Base-by-base conservation (phyloP, 2,797 vertebrate species). In the Otolemur crassicaudatus region DNA sequence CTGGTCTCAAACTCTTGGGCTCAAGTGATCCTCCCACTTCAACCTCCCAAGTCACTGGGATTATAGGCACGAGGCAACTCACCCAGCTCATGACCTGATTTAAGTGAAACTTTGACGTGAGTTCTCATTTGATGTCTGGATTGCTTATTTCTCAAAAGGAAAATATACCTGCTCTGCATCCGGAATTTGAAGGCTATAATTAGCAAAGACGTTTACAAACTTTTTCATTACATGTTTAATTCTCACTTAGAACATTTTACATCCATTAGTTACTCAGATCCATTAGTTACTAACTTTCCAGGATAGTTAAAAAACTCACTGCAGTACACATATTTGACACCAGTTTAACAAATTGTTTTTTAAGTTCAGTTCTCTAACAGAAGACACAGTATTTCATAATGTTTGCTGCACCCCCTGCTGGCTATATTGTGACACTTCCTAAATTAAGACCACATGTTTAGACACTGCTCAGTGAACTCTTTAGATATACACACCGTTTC, bases 351-450 rank as follows among this genome's bases (percentile, higher is more conserved):
- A 65, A 56, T 60, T 73, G 90, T 61, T 46, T 85, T 88, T 43
- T 20, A 63, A 94, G 22, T 92, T 80, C 29, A 72, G 29, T 82
- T 96, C 58, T 87, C 27, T 80, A 70, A 75, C 29, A 60, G 60
- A 91, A 87, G 7, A 6, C 11, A 43, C 84, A 75, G 0, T 40
- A 77, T 96, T 97, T 96, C 46, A 90, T 63, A 95, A 83, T 95
- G 95, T 95, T 95, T 97, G 58, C 80, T 96, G 79, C 95, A 92
- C 96, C 97, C 97, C 93, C 97, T 98, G 81, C 96, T 97, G 97
- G 96, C 73, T 60, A 0, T n/a, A 46, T 82, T 94, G 16, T 60
- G 58, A 53, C 25, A 95, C 49, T 94, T 93, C 56, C 58, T 91
- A 88, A 88, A 67, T 79, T 43, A 86, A 94, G 31, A 82, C 46